Conservation (phyloP, 2,888 invertebrate genomes). For the Dynastes maya region DNA sequence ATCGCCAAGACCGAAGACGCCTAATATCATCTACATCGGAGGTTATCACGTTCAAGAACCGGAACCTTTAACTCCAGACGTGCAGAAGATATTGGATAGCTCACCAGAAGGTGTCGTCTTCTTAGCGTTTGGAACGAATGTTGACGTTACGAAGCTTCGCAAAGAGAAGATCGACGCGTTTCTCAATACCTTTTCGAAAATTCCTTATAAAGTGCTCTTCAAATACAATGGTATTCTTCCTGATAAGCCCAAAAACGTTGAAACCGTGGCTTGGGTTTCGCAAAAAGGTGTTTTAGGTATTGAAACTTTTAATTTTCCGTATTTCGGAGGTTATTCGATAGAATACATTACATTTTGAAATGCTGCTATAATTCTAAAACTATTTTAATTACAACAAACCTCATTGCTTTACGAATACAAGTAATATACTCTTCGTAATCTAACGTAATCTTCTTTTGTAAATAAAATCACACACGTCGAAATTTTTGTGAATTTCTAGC, state of each 20-base stretch:
- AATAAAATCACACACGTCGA: no score
- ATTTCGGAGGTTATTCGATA: no score
- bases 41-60: constrained; percentile 61
- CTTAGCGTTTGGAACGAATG: constrained; percentile 60
- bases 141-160: constrained; percentile 54
- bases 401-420: no score
- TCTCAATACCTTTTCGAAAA: constrained; percentile 61
- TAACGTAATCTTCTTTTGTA: no score
- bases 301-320: neutral
- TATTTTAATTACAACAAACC: no score
- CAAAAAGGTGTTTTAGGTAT: constrained; percentile 51
- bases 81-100: constrained; percentile 58
- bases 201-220: constrained; percentile 23
- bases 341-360: no score
- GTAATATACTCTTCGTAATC: no score
- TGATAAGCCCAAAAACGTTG: constrained; percentile 51
- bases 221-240: constrained; percentile 52
- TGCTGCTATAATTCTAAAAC: no score
- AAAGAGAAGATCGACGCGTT: constrained; percentile 64
- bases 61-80: constrained; percentile 51
- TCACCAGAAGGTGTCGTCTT: constrained; percentile 58
- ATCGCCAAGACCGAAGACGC: constrained; percentile 60
- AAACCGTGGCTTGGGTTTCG: constrained; percentile 52
- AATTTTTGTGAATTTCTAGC: constrained; percentile 61
- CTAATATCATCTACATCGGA: constrained; percentile 62